Evolutionary conservation across 2,113 vertebrate species (phyloP), one percentile per base, ranked within the genome.

Genomic region (Leptobrachium ailaonicum): DNA sequence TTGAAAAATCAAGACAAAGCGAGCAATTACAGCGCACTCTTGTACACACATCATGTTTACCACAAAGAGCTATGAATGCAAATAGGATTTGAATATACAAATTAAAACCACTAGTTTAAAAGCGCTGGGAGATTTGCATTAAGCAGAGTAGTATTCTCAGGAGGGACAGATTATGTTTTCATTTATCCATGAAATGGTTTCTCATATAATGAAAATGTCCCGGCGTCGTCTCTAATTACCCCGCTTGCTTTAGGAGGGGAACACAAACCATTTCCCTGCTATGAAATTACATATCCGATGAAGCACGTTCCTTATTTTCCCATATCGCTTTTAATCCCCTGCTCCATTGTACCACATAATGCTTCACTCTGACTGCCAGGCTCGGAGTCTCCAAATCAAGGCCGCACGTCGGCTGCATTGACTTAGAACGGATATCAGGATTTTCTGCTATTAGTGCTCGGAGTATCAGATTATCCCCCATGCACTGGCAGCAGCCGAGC

Each of bases 31-130:
- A 40, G n/a, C 41, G 53, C 41, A n/a, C 71, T 54, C 41, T 56
- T 69, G n/a, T 14, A 69, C 71, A 45, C 47, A 47, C 64, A 42
- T 66, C 64, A 75, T 81, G 79, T 74, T 75, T 75, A 74, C 66
- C 64, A 81, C 79, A 81, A 81, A 81, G 71, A 73, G 79, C 45
- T 50, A 50, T 50, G 53, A 75, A 74, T 81, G 79, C 71, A 81
- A 81, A 81, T 81, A 69, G 72, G 79, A 56, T 75, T 81, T 81
- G 72, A 81, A 81, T 69, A 81, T 69, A 81, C 72, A 81, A 81
- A 81, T 69, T 50, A 62, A 73, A 75, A 81, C 50, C 72, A 62
- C 64, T 69, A 60, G 66, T 68, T 60, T 68, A 62, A 41, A 69
- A 81, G 42, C 42, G 42, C 70, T 75, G 6, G 7, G 79, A 81